Evolutionary conservation across 1,140 invertebrate genomes (phyloP).

Genomic region (Elymnias hypermnestra): DNA sequence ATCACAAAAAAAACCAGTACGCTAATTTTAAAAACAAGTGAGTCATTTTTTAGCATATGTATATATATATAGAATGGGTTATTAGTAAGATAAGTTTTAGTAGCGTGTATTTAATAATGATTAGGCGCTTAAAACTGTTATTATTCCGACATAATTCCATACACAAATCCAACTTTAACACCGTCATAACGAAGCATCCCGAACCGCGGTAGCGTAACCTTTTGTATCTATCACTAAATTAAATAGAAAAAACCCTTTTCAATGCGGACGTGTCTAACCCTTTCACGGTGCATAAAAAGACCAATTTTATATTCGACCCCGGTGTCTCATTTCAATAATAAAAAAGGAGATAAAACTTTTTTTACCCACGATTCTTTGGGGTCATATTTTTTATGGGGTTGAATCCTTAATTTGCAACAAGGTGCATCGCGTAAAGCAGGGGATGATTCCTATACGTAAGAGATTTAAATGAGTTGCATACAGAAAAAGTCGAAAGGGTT

Average conservation of each 20-base stretch:
- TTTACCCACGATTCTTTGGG: slow-evolving; percentile 68
- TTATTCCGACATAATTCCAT: slow-evolving; percentile 18
- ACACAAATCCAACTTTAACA: slow-evolving; percentile 24
- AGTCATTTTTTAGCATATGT: too few relatives aligned
- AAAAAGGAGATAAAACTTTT: slow-evolving; percentile 67
- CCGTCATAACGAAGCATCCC: slow-evolving; percentile 36
- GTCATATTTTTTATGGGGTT: slow-evolving; percentile 63
- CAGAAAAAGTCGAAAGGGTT: slow-evolving; percentile 56
- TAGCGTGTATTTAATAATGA: too few relatives aligned
- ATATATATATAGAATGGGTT: too few relatives aligned
- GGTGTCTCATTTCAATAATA: slow-evolving; percentile 73
- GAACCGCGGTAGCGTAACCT: slow-evolving; percentile 47
- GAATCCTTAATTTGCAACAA: slow-evolving; percentile 74
- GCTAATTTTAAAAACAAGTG: too few relatives aligned
- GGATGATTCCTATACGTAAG: slow-evolving; percentile 31
- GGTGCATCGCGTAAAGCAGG: slow-evolving; percentile 60
- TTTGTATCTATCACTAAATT: slow-evolving; percentile 33
- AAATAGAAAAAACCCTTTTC: slow-evolving; percentile 50
- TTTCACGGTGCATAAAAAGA: slow-evolving; percentile 58
- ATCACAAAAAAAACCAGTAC: too few relatives aligned
- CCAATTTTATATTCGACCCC: slow-evolving; percentile 65
- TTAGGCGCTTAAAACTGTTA: slow-evolving; percentile 5
- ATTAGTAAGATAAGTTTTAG: too few relatives aligned
- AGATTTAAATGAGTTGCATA: slow-evolving; percentile 67
- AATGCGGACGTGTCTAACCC: slow-evolving; percentile 55